Evolutionary conservation across 2,113 vertebrate species (phyloP).

Genomic region (Rhegmatorhina hoffmannsi): DNA sequence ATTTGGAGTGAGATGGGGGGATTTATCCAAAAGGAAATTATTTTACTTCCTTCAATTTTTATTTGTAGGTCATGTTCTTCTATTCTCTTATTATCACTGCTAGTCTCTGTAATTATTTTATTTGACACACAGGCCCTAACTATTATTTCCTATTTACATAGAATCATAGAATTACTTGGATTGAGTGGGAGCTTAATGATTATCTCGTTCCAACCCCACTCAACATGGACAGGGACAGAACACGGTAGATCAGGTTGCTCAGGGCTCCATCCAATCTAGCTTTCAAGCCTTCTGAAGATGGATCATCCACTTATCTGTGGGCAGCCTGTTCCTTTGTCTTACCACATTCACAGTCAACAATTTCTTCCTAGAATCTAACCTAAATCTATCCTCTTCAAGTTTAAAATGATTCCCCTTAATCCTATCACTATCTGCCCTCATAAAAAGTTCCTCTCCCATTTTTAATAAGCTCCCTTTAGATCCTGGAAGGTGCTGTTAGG

Average conservation of each 20-base stretch:
- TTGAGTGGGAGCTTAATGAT: neutral
- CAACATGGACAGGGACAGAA: neutral
- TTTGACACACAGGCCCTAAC: neutral
- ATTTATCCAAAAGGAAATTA: neutral
- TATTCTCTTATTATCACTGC: neutral
- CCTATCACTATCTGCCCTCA: neutral
- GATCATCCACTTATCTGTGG: neutral
- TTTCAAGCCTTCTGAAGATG: neutral
- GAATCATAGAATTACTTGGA: neutral
- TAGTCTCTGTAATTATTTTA: neutral
- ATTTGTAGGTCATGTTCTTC: neutral
- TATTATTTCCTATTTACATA: neutral
- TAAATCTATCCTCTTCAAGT: neutral
- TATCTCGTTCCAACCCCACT: neutral
- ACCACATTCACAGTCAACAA: neutral
- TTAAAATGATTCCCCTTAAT: neutral
- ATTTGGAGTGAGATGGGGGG: neutral
- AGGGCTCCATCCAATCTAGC: neutral
- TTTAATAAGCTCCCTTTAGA: neutral
- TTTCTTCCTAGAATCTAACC: neutral
- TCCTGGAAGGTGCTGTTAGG: neutral
- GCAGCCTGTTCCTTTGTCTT: neutral
- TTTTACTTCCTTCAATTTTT: neutral
- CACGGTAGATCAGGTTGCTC: accelerated
- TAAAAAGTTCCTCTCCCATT: neutral